Conservation (phyloP, 2,888 invertebrate species). For the Ennomos quercinarius region DNA sequence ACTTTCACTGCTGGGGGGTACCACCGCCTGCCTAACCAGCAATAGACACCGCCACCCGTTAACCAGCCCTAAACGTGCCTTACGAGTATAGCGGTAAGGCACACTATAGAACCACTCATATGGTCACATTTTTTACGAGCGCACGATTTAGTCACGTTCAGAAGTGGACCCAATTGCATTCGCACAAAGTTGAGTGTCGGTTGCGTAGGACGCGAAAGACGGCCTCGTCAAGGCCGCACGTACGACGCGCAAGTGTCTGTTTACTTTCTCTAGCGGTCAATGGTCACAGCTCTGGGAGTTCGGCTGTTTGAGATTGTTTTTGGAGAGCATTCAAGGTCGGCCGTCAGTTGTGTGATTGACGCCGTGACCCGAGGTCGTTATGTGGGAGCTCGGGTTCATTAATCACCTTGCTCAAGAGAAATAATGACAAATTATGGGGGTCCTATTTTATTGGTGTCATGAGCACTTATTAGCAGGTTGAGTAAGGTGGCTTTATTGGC, state of each 20-base stretch:
- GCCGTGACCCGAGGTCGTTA: constrained; percentile 24
- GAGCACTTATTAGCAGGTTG: constrained; percentile 7
- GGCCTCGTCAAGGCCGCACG: constrained; percentile 78
- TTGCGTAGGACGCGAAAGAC: constrained; percentile 40
- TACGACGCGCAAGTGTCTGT: constrained; percentile 62
- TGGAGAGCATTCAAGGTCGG: constrained; percentile 66
- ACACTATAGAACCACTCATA: constrained; percentile 43
- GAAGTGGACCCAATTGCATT: constrained; percentile 52
- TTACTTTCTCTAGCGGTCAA: constrained; percentile 82
- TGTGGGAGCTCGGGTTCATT: constrained; percentile 18
- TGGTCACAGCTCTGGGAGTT: constrained; percentile 63
- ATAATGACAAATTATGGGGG: constrained; percentile 8
- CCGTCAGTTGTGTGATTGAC: constrained; percentile 34
- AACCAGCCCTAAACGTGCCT: constrained; percentile 45
- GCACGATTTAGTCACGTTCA: constrained; percentile 45
- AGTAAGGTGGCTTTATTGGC: constrained; percentile 28
- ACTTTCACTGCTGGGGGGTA: constrained; percentile 74
- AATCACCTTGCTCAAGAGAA: constrained; percentile 15
- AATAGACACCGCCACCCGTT: constrained; percentile 44
- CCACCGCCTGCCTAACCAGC: constrained; percentile 45
- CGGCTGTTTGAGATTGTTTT: constrained; percentile 48
- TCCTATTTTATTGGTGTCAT: constrained; percentile 7
- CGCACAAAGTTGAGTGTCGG: constrained; percentile 49
- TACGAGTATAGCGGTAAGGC: constrained; percentile 51
- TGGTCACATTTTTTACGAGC: constrained; percentile 50